A percentile compares a stretch with the other conserved stretches of the same genome.
These are phyloP conservation scores for Congeria kusceri DNA, from an alignment of 2,888 invertebrate species.

Conservation along the genomic window DNA sequence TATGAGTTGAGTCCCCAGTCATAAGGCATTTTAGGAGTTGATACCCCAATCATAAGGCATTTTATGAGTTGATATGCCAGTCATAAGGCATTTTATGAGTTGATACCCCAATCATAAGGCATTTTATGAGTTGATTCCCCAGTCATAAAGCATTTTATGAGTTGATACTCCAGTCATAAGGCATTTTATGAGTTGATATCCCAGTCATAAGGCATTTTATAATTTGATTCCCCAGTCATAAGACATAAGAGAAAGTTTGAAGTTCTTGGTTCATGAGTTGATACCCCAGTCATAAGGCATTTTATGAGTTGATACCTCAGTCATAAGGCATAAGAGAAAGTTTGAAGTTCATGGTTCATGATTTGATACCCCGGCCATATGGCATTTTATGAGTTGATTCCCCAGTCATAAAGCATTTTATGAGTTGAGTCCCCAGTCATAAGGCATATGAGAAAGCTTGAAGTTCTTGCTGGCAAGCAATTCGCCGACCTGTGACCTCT, in stretches of 20 bases:
- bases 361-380: no score
- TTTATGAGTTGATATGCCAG: background rate
- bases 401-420: conserved; percentile 22
- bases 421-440: conserved; percentile 83
- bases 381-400: no score
- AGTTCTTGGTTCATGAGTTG: conserved; percentile 67
- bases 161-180: conserved; percentile 71
- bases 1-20: conserved; percentile 82
- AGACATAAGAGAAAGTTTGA: conserved; percentile 73
- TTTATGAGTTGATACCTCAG: no score
- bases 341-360: no score
- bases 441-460: conserved; percentile 76
- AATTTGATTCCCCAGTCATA: conserved; percentile 83
- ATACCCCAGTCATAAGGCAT: no score
- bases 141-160: conserved; percentile 70
- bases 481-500: conserved; percentile 72
- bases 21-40: conserved; percentile 78
- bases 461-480: conserved; percentile 68
- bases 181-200: no score
- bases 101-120: no score
- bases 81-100: conserved; percentile 55
- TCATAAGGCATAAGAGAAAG: no score
- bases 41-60: no score
- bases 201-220: no score
- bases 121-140: no score